Evolutionary conservation across 2,797 vertebrate species (phyloP).

Genomic region (Anolis apletophallus): DNA sequence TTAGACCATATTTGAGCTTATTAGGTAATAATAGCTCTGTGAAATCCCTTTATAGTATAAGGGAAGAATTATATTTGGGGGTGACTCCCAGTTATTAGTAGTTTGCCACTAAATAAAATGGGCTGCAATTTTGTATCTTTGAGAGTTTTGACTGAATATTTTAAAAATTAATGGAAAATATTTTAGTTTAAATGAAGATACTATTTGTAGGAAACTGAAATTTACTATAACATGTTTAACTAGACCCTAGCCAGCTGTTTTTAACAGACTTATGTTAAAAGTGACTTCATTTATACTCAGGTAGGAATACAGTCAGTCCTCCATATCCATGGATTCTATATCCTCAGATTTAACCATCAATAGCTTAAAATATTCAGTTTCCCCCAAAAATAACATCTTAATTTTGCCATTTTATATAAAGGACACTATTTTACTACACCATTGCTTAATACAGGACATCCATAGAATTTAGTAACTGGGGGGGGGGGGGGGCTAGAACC

Average conservation of each 20-base stretch:
- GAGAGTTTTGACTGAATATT: background rate
- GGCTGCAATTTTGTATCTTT: background rate
- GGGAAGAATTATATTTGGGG: background rate
- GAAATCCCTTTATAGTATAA: background rate
- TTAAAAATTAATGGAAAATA: background rate
- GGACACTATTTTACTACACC: too few species aligned
- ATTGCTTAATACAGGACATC: too few species aligned
- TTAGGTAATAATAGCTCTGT: background rate
- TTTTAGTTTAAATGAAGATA: background rate
- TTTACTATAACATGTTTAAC: background rate
- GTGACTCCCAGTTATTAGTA: background rate
- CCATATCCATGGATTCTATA: too few species aligned
- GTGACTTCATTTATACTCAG: background rate
- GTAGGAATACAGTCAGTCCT: too few species aligned
- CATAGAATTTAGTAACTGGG: too few species aligned
- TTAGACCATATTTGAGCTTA: background rate
- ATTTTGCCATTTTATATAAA: too few species aligned
- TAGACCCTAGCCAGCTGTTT: background rate
- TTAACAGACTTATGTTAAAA: background rate
- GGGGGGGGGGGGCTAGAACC: too few species aligned
- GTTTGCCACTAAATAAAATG: background rate
- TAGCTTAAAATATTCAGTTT: too few species aligned
- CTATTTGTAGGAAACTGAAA: background rate
- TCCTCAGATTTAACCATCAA: too few species aligned
- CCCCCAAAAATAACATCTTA: too few species aligned